A percentile compares a stretch with the other conserved stretches of the same genome.
Conservation (phyloP, 2,797 vertebrate species). For the Gobio occitaniae region DNA sequence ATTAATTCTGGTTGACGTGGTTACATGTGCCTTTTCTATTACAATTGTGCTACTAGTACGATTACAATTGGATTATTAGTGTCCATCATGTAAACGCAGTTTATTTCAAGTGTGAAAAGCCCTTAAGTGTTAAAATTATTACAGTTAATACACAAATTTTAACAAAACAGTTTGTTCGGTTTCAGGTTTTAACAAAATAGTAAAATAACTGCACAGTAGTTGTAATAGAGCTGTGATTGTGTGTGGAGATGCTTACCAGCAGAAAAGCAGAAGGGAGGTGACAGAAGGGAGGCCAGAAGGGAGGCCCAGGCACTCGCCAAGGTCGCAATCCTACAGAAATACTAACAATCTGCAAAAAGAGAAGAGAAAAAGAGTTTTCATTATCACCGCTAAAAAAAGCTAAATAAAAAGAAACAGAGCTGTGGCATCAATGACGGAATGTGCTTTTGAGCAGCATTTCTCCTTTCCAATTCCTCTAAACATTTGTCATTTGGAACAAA, state of each 20-base stretch:
- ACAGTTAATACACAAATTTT: background rate
- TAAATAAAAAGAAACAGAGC: background rate
- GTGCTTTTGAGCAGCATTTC: conserved; percentile 30
- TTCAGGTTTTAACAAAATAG: background rate
- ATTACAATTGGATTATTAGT: no score
- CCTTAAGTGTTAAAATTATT: background rate
- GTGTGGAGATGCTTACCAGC: conserved; percentile 65
- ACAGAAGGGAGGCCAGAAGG: conserved; percentile 77
- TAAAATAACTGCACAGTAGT: background rate
- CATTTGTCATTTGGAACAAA: background rate
- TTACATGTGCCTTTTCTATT: no score
- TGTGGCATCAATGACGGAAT: background rate
- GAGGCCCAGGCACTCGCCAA: conserved; percentile 77
- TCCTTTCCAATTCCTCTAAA: conserved; percentile 39
- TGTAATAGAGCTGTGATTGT: background rate
- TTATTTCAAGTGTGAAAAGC: no score
- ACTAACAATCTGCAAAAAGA: conserved; percentile 71
- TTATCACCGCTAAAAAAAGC: background rate
- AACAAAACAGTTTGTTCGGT: background rate
- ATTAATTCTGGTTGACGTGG: no score
- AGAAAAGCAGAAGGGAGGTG: conserved; percentile 62
- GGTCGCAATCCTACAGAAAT: conserved; percentile 73
- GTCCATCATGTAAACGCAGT: no score
- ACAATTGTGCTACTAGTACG: no score
- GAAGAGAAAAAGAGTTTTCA: background rate